A percentile compares a stretch with the other conserved stretches of the same genome.
Conservation (phyloP, 2,113 vertebrate genomes). For the Redunca redunca region DNA sequence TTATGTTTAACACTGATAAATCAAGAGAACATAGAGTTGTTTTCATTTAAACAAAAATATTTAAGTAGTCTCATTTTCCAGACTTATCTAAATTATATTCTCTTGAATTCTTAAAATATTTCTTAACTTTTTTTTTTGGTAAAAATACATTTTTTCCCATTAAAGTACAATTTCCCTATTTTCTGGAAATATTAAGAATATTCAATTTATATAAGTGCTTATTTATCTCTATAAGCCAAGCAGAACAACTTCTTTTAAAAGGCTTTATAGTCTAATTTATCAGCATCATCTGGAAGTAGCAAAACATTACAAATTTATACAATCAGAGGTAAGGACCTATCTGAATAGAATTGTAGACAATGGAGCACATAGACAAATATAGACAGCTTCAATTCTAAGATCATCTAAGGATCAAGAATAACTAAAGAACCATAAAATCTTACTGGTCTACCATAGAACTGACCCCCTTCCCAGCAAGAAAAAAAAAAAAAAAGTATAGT, state of each 20-base stretch:
- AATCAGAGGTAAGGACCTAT: background rate
- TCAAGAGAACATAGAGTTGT: background rate
- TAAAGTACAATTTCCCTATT: conserved; percentile 12
- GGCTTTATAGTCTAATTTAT: conserved; percentile 9
- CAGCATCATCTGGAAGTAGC: background rate
- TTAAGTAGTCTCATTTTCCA: conserved; percentile 26
- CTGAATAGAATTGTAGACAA: background rate
- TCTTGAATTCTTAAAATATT: background rate
- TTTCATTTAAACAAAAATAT: conserved; percentile 37
- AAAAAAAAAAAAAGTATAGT: background rate
- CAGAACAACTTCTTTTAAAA: background rate
- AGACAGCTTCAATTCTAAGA: background rate
- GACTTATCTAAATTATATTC: background rate
- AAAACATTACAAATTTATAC: background rate
- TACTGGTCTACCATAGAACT: background rate
- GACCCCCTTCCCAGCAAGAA: background rate
- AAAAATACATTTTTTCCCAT: conserved; percentile 25
- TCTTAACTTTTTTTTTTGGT: background rate
- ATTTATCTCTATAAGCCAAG: conserved; percentile 26
- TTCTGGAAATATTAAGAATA: background rate
- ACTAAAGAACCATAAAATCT: background rate
- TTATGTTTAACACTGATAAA: conserved; percentile 35
- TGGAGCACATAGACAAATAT: background rate
- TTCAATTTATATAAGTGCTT: background rate
- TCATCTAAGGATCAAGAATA: background rate